Base-by-base conservation (phyloP, 1,140 invertebrate genomes). In the Andrena cerasifolii region DNA sequence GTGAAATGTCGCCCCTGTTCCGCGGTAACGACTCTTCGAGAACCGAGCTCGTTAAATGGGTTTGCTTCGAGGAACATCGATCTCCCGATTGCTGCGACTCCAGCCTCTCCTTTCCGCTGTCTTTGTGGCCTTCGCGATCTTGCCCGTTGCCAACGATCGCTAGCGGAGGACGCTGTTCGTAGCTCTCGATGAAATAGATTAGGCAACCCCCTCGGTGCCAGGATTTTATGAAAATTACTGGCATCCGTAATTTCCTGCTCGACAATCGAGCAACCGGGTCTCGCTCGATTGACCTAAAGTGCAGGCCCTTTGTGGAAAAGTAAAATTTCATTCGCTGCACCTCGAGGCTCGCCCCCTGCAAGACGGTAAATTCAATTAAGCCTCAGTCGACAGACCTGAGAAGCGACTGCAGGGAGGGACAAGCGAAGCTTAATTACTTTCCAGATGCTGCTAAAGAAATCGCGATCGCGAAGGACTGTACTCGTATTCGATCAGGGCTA, bases 341-440 rank as follows among this genome's bases (percentile, higher is more conserved):
- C 10, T 0, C 21, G 49, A 3, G 8, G 16, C 24, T 2, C n/a
- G 16, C 12, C 14, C 36, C 6, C 40, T 61, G 21, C 4, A 16
- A 53, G 59, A 65, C 33, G 14, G 33, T 14, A 74, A 74, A 74
- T 74, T 56, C 47, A 74, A 74, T 74, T 65, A 65, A 74, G 53
- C 47, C 59, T 65, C 47, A 5, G 21, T 31, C 12, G 45, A 28
- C 14, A 47, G 70, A 26, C 47, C 58, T 63, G 59, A 73, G 54
- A 40, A 51, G 33, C 31, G 31, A 14, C 21, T 6, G 24, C 28
- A 51, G 33, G 45, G 40, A 63, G 8, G 47, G 18, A 33, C 49
- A 51, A 63, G 18, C n/a, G 45, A 53, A 73, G 7, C 58, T 51
- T 72, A 72, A 62, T 28, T 73, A 73, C 21, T 63, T 59, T 63